Evolutionary conservation across 2,888 invertebrate genomes (phyloP).

Genomic region (Clusia tigrina): DNA sequence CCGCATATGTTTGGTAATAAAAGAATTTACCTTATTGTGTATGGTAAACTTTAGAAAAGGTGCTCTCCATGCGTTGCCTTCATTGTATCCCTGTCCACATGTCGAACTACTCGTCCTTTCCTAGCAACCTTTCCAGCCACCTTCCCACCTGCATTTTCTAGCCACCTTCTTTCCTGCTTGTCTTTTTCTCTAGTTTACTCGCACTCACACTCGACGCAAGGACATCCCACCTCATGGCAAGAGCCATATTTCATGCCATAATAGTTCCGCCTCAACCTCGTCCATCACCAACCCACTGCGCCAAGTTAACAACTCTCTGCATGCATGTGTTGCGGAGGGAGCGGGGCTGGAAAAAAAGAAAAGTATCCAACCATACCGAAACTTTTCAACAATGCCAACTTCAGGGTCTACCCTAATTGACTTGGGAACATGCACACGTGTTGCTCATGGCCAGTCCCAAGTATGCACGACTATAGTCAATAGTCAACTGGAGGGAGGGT

Average conservation of each 20-base stretch:
- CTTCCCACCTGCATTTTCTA: neutral
- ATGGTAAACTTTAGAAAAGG: neutral
- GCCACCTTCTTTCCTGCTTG: too few relatives aligned
- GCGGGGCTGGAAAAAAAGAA: neutral
- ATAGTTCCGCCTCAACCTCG: neutral
- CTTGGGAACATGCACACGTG: constrained; percentile 43
- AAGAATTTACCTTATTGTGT: neutral
- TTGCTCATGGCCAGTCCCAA: constrained; percentile 31
- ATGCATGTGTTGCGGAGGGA: neutral
- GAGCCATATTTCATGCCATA: constrained; percentile 1
- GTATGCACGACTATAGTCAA: too few relatives aligned
- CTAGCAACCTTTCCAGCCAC: neutral
- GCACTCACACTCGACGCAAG: constrained; percentile 1
- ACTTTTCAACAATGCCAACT: constrained; percentile 38
- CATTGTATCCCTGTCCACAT: too few relatives aligned
- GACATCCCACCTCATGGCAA: neutral
- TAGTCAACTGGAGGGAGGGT: neutral
- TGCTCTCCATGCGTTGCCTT: too few relatives aligned
- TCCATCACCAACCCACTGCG: neutral
- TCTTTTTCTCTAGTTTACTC: too few relatives aligned
- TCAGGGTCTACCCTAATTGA: constrained; percentile 44
- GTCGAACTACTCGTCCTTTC: neutral
- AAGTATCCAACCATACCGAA: neutral
- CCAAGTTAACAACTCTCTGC: neutral
- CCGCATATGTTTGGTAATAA: neutral